Conservation (phyloP, 2,113 vertebrate genomes). For the Ailurus styani region DNA sequence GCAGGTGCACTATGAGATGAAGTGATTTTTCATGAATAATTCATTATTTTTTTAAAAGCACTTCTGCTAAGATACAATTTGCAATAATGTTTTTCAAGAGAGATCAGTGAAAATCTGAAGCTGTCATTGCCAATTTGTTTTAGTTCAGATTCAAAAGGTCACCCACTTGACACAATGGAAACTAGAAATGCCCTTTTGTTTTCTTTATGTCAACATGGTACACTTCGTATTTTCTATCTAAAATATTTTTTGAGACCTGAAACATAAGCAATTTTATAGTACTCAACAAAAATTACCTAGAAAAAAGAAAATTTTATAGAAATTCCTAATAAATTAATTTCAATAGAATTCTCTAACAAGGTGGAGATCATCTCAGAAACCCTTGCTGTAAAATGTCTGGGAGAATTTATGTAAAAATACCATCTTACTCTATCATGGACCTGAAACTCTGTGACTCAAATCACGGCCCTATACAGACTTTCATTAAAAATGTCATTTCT, state of each 20-base stretch:
- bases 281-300: constrained; percentile 16
- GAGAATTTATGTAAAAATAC: neutral
- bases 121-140: constrained; percentile 79
- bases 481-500: neutral
- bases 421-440: neutral
- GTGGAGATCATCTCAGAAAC: neutral
- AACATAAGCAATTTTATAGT: constrained; percentile 6
- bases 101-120: constrained; percentile 75
- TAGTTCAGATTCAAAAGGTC: constrained; percentile 74
- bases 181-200: constrained; percentile 61
- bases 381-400: neutral
- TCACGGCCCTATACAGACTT: neutral
- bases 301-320: constrained; percentile 34
- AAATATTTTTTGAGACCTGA: constrained; percentile 29
- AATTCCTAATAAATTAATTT: neutral
- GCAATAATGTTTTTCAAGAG: constrained; percentile 77
- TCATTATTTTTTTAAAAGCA: constrained; percentile 60
- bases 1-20: constrained; percentile 75
- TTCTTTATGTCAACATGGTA: constrained; percentile 31
- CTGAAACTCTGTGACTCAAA: neutral
- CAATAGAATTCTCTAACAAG: neutral
- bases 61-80: constrained; percentile 76
- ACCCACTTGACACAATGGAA: constrained; percentile 66
- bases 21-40: constrained; percentile 78
- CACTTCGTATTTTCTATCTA: neutral